These are phyloP conservation scores for Ennomos erosarius DNA, from an alignment of 2,888 invertebrate genomes.

Conservation along the genomic window DNA sequence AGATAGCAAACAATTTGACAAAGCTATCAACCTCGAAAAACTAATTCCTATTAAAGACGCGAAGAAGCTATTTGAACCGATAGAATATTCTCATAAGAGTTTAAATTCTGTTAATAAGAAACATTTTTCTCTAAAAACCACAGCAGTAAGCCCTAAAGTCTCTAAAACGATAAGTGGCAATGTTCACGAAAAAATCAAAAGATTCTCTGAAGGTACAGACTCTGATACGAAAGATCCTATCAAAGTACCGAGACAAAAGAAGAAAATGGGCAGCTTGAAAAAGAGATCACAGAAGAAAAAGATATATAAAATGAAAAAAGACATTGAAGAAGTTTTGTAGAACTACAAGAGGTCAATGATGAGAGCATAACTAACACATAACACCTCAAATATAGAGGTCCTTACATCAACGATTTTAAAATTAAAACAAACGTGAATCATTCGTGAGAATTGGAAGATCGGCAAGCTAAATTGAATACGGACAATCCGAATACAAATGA, in stretches of 20 bases:
- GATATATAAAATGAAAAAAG: slow-evolving; percentile 72
- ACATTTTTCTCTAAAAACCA: slow-evolving; percentile 51
- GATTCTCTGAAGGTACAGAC: slow-evolving; percentile 65
- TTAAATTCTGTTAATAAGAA: slow-evolving; percentile 58
- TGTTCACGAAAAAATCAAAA: slow-evolving; percentile 78
- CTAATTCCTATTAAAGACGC: slow-evolving; percentile 63
- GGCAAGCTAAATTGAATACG: not conserved
- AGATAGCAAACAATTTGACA: slow-evolving; percentile 55
- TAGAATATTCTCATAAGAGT: slow-evolving; percentile 55
- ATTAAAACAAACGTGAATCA: not conserved
- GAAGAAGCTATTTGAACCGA: slow-evolving; percentile 69
- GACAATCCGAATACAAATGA: not conserved
- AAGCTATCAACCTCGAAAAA: slow-evolving; percentile 42
- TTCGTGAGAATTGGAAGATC: not conserved
- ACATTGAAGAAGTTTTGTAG: slow-evolving; percentile 74
- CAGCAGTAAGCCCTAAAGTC: slow-evolving; percentile 53
- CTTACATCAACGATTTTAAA: not conserved
- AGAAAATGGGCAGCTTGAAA: slow-evolving; percentile 66
- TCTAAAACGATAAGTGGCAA: slow-evolving; percentile 66
- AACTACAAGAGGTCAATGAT: slow-evolving; percentile 1
- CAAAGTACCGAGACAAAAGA: slow-evolving; percentile 63
- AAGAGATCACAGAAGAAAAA: slow-evolving; percentile 66
- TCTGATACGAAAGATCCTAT: slow-evolving; percentile 59
- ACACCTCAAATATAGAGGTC: slow-evolving; percentile 4
- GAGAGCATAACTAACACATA: not conserved